Evolutionary conservation across 2,797 vertebrate genomes (phyloP), one percentile per base, ranked within the genome.

Genomic region (Parauchenoglanis punctatus): DNA sequence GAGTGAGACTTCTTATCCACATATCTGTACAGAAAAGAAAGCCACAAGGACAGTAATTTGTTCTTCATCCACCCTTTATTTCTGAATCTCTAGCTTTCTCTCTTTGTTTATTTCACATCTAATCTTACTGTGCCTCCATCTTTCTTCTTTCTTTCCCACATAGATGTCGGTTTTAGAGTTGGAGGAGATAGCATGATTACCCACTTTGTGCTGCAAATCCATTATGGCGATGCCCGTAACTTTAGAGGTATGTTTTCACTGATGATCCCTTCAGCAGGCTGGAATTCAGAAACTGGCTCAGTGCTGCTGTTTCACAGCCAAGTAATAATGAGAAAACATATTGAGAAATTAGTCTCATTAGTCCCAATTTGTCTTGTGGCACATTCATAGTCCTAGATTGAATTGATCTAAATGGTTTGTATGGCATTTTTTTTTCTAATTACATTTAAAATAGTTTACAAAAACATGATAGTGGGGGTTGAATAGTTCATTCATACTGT

Each of bases 161-260:
- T 67, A 98, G 98, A 96, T 94, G 98, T 99, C 91, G 98, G 98
- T 86, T 99, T 99, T 94, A 96, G 96, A 96, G 98, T 99, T 89
- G 98, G 98, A 92, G 96, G 95, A 91, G 95, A 94, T 91, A 94
- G 96, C 1, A 96, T 95, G 88, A 97, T 95, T 89, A 96, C 97
- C 92, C 96, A 97, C 92, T 97, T 99, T 92, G 97, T 99, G 88
- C 96, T 99, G 31, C 98, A 99, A 91, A 97, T 99, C 46, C 98
- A 99, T 94, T 99, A 99, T 89, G 98, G 98, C n/a, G 97, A 99
- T 84, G 77, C 96, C 86, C 92, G 89, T 92, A 96, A 95, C 91
- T 99, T 99, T 89, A 96, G 91, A 96, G 98, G 98, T 98, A 93
- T 83, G 95, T 91, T 40, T 61, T 83, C 11, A 23, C 0, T 31